A percentile compares a stretch with the other conserved stretches of the same genome.
Evolutionary conservation across 2,797 vertebrate species (phyloP).

Genomic region (Thunnus albacares): DNA sequence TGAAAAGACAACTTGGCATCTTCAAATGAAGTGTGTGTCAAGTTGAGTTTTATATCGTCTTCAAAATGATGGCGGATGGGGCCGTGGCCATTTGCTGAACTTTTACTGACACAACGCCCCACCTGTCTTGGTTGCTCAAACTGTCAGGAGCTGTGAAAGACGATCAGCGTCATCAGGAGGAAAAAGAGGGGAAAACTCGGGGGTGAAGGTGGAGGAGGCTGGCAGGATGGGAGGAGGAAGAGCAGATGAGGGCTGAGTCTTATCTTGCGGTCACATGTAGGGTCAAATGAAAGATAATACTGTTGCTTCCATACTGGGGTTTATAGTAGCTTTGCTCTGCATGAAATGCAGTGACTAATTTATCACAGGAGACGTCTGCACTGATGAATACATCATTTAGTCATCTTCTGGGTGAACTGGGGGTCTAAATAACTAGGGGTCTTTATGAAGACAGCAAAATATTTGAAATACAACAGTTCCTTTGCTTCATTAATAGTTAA

Average conservation of each 20-base stretch:
- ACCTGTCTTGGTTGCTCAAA: slow-evolving; percentile 60
- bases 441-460: no score
- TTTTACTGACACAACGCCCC: slow-evolving; percentile 40
- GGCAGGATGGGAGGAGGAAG: slow-evolving; percentile 3
- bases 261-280: slow-evolving; percentile 60
- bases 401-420: slow-evolving; percentile 5
- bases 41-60: neutral
- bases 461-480: no score
- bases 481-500: no score
- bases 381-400: neutral
- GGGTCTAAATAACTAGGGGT: neutral
- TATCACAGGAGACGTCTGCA: slow-evolving; percentile 1
- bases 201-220: slow-evolving; percentile 6
- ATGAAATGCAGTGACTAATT: slow-evolving; percentile 4
- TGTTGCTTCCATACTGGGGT: slow-evolving; percentile 35
- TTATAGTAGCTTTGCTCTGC: slow-evolving; percentile 25
- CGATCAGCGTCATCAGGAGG: slow-evolving; percentile 23
- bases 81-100: slow-evolving; percentile 53
- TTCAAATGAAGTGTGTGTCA: slow-evolving; percentile 9
- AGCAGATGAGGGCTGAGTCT: slow-evolving; percentile 23
- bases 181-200: neutral
- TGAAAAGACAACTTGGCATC: slow-evolving; percentile 8
- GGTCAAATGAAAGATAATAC: slow-evolving; percentile 64
- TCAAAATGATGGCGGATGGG: slow-evolving; percentile 7
- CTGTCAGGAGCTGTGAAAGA: slow-evolving; percentile 58